Evolutionary conservation across 2,113 vertebrate species (phyloP).

Genomic region (Siphamia tubifer): DNA sequence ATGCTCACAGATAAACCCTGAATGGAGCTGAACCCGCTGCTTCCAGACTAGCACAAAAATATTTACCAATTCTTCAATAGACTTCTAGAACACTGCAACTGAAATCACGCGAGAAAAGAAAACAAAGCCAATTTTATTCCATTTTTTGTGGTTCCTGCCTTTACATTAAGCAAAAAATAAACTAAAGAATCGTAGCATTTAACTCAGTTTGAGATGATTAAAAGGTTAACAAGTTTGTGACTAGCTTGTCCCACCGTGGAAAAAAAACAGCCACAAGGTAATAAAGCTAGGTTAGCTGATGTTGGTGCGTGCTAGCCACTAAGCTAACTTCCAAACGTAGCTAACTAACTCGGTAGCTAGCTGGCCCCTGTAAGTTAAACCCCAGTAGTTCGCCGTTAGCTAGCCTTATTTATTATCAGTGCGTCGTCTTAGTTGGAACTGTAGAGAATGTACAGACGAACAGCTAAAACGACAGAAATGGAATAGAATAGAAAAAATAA

Average conservation of each 20-base stretch:
- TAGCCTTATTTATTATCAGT: constrained; percentile 9
- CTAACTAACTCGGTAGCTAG: too few species aligned
- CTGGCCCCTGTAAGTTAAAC: constrained; percentile 37
- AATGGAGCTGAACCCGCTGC: constrained; percentile 25
- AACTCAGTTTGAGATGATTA: background rate
- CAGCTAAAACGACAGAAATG: too few species aligned
- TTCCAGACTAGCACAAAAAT: constrained; percentile 10
- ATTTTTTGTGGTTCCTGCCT: background rate
- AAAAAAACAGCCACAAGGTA: constrained; percentile 14
- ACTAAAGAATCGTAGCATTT: background rate
- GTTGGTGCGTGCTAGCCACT: constrained; percentile 50
- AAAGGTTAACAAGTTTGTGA: constrained; percentile 41
- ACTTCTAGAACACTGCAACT: constrained; percentile 11
- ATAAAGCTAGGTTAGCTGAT: constrained; percentile 32
- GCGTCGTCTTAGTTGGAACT: constrained; percentile 14
- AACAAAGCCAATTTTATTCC: constrained; percentile 21
- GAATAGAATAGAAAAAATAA: too few species aligned
- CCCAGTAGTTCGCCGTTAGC: constrained; percentile 23
- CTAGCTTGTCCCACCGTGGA: constrained; percentile 7
- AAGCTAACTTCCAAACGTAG: too few species aligned
- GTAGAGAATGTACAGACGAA: background rate
- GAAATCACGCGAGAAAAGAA: constrained; percentile 43
- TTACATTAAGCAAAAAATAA: background rate
- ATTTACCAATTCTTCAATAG: constrained; percentile 31
- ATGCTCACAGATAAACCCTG: constrained; percentile 24